A percentile compares a stretch with the other conserved stretches of the same genome.
Conservation (phyloP, 2,888 invertebrate genomes). For the Subacronicta megacephala region DNA sequence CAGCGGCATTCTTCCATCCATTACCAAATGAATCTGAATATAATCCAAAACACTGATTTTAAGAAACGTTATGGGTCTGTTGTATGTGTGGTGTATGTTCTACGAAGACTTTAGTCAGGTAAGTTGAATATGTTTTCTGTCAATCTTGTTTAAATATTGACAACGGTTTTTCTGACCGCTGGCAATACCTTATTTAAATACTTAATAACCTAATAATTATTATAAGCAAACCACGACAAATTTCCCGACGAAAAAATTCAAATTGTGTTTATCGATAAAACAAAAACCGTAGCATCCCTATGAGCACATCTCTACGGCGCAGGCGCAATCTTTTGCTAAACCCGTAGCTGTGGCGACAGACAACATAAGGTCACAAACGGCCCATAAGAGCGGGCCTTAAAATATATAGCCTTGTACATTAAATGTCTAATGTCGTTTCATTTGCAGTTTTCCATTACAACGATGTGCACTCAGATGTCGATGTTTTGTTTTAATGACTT, state of each 20-base stretch:
- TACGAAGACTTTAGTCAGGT: too few relatives aligned
- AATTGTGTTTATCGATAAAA: conserved; percentile 43
- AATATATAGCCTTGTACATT: conserved; percentile 86
- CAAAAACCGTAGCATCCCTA: conserved; percentile 44
- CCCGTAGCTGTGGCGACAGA: conserved; percentile 83
- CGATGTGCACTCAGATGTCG: conserved; percentile 60
- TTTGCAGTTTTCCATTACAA: conserved; percentile 74
- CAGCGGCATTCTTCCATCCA: too few relatives aligned
- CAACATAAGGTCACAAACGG: conserved; percentile 86
- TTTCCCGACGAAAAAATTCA: neutral
- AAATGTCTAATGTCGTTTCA: conserved; percentile 85
- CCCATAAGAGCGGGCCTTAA: conserved; percentile 79
- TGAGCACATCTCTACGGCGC: conserved; percentile 49
- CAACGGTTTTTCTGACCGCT: too few relatives aligned
- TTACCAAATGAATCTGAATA: too few relatives aligned
- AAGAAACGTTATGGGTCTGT: too few relatives aligned
- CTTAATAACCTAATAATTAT: too few relatives aligned
- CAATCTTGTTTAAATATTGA: too few relatives aligned
- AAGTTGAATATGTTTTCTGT: too few relatives aligned
- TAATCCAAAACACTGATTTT: too few relatives aligned
- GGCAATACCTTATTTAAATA: too few relatives aligned
- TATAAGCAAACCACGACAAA: too few relatives aligned
- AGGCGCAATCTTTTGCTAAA: conserved; percentile 81
- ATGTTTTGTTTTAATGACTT: conserved; percentile 56
- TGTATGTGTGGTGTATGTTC: too few relatives aligned